phyloP scores from a whole-genome alignment of 2,888 invertebrate species.

The Trypoxylon attenuatum region DNA sequence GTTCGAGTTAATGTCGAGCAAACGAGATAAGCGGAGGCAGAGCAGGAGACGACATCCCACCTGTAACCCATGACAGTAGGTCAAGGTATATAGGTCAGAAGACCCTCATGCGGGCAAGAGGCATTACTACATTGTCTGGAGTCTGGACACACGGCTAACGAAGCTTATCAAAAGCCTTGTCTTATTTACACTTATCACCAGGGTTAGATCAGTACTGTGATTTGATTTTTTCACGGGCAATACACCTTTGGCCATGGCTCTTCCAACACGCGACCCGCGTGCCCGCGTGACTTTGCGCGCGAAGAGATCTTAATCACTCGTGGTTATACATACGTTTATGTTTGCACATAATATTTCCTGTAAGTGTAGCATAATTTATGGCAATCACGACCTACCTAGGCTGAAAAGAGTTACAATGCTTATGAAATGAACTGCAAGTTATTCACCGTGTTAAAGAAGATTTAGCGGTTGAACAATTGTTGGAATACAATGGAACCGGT shows the following conservation, averaged over 20 bases:
- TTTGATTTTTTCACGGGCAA: conserved; percentile 36
- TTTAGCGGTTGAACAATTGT: too few species aligned
- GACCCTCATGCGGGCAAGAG: conserved; percentile 73
- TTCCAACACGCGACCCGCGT: too few species aligned
- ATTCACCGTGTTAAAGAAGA: too few species aligned
- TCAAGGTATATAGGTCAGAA: conserved; percentile 73
- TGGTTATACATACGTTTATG: too few species aligned
- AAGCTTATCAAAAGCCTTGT: conserved; percentile 64
- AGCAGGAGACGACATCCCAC: conserved; percentile 52
- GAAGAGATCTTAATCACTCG: too few species aligned
- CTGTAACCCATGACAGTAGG: conserved; percentile 67
- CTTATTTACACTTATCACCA: conserved; percentile 57
- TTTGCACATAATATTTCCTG: too few species aligned
- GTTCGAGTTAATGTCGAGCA: conserved; percentile 39
- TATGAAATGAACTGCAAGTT: too few species aligned
- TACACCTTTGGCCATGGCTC: conserved; percentile 4
- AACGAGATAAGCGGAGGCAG: conserved; percentile 53
- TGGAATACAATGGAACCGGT: too few species aligned
- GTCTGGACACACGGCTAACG: conserved; percentile 58
- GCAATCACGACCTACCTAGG: too few species aligned
- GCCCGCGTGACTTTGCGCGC: too few species aligned
- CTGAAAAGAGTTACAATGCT: too few species aligned
- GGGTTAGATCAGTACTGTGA: conserved; percentile 50
- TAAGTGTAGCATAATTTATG: too few species aligned
- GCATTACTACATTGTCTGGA: conserved; percentile 58